phyloP scores from a whole-genome alignment of 2,888 invertebrate species.

The Drosophila suboccidentalis region DNA sequence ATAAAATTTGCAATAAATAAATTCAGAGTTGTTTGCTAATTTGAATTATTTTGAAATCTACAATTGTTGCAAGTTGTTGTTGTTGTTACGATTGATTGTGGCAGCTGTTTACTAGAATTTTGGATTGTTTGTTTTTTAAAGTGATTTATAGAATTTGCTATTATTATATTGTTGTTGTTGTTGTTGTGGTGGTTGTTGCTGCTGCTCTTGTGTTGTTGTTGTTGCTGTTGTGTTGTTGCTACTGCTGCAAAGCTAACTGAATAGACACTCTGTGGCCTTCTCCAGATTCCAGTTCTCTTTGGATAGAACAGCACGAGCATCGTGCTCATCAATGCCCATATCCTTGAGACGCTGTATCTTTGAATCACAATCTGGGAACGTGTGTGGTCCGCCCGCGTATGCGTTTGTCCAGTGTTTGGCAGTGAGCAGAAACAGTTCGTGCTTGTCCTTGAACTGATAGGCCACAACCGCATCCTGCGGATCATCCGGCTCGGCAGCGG shows the following conservation, averaged over 20 bases:
- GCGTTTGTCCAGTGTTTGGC: slow-evolving; percentile 98
- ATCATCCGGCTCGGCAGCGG: slow-evolving; percentile 96
- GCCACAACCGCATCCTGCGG: slow-evolving; percentile 99
- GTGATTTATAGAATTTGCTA: slow-evolving; percentile 10
- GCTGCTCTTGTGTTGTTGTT: slow-evolving; percentile 18
- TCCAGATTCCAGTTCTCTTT: slow-evolving; percentile 97
- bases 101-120: slow-evolving; percentile 19
- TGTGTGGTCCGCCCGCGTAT: slow-evolving; percentile 94
- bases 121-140: slow-evolving; percentile 20
- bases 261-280: slow-evolving; percentile 95
- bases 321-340: slow-evolving; percentile 97
- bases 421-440: slow-evolving; percentile 94
- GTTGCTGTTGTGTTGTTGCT: slow-evolving; percentile 21
- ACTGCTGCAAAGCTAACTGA: slow-evolving; percentile 88
- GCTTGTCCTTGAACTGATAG: slow-evolving; percentile 96
- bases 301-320: slow-evolving; percentile 95
- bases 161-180: slow-evolving; percentile 21
- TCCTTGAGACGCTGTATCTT: slow-evolving; percentile 95
- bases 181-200: slow-evolving; percentile 16
- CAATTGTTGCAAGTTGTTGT: slow-evolving; percentile 9
- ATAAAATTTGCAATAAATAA: slow-evolving; percentile 42
- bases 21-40: slow-evolving; percentile 5
- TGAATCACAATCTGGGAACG: slow-evolving; percentile 92
- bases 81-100: slow-evolving; percentile 12
- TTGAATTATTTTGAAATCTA: background rate